Conservation (phyloP, 2,113 vertebrate genomes). For the Micronycteris hirsuta region DNA sequence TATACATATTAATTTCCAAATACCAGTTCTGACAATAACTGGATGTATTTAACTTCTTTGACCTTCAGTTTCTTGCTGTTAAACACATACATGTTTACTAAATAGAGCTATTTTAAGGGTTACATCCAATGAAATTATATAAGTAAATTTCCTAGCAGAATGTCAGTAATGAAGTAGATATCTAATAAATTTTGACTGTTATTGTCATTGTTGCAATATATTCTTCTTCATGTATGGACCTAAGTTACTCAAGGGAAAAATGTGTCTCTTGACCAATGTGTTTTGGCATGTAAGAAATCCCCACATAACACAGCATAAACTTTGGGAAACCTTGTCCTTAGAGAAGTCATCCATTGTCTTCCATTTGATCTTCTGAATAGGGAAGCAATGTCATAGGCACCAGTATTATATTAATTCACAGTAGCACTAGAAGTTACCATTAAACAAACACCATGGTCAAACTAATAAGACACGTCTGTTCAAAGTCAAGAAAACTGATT, state of each 20-base stretch:
- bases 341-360: neutral
- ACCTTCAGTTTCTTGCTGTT: neutral
- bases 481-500: constrained; percentile 30
- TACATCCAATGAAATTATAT: neutral
- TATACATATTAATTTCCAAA: neutral
- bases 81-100: neutral
- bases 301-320: neutral
- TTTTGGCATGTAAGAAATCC: neutral
- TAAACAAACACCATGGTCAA: constrained; percentile 36
- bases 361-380: neutral
- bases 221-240: neutral
- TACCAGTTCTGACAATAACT: neutral
- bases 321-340: neutral
- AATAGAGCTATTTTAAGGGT: neutral
- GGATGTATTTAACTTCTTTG: neutral
- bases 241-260: neutral
- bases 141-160: neutral
- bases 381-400: neutral
- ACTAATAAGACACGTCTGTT: constrained; percentile 28
- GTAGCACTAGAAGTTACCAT: neutral
- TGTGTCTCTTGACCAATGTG: neutral
- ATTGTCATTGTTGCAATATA: neutral
- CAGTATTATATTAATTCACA: constrained; percentile 39
- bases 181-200: neutral
- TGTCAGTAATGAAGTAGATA: neutral